Percentiles rank a stretch among this genome's conserved stretches.
Evolutionary conservation across 1,140 invertebrate genomes (phyloP).

Genomic region (Microplitis demolitor): DNA sequence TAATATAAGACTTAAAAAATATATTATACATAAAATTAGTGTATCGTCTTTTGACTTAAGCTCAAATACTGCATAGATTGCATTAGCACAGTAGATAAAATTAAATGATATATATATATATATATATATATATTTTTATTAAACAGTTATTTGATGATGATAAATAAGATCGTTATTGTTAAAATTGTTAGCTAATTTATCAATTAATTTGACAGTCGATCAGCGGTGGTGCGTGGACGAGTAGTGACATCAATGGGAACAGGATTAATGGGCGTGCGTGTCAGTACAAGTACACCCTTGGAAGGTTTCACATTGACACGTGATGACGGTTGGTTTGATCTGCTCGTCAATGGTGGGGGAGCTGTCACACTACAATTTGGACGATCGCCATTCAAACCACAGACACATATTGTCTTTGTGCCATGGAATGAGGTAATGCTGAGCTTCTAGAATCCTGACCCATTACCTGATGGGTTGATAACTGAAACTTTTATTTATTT

Average conservation of each 20-base stretch:
- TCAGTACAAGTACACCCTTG: conserved; percentile 84
- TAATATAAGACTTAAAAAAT: too few species aligned
- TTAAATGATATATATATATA: too few species aligned
- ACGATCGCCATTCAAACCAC: conserved; percentile 86
- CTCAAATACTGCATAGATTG: too few species aligned
- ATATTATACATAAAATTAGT: too few species aligned
- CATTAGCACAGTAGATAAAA: too few species aligned
- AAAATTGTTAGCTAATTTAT: not conserved
- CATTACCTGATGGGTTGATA: not conserved
- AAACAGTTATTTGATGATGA: too few species aligned
- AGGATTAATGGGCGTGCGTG: conserved; percentile 91
- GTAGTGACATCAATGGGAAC: conserved; percentile 90
- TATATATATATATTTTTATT: too few species aligned
- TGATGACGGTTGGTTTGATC: conserved; percentile 93
- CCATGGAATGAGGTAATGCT: conserved; percentile 91
- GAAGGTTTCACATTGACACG: conserved; percentile 94
- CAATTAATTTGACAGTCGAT: conserved; percentile 72
- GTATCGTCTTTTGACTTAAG: too few species aligned
- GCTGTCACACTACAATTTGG: conserved; percentile 94
- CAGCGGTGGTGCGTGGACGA: conserved; percentile 92
- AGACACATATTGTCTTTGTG: conserved; percentile 90
- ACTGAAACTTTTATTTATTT: not conserved
- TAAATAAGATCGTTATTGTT: not conserved
- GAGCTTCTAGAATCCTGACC: not conserved
- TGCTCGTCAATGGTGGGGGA: conserved; percentile 96